Evolutionary conservation across 1,140 invertebrate genomes (phyloP), one percentile per base, ranked within the genome.

Genomic region (Chionoecetes opilio): DNA sequence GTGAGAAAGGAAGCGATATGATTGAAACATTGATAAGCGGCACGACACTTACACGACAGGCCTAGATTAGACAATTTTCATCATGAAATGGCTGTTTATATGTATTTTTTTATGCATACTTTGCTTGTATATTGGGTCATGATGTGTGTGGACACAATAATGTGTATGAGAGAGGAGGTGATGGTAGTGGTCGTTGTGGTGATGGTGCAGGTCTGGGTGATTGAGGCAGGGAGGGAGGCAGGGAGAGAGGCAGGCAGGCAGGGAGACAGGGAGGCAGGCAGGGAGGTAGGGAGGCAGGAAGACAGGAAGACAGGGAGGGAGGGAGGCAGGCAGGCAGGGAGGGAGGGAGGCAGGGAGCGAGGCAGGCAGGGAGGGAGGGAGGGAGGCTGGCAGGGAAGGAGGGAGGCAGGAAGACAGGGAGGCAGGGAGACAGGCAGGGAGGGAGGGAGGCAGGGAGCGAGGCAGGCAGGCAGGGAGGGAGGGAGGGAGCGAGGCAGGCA

Each of bases 161-260:
- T n/a, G n/a, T n/a, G n/a, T n/a, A n/a, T n/a, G n/a, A n/a, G n/a
- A n/a, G n/a, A n/a, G n/a, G n/a, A n/a, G n/a, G n/a, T n/a, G n/a
- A 53, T 53, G 46, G 46, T 53, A 9, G 46, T 53, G 46, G 2
- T 11, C 11, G 46, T 53, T 9, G 46, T 53, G 46, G 46, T 53
- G 46, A 17, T 53, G 46, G 34, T 31, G 34, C 82, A 85, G 6
- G 88, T 34, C 32, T 29, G 88, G 37, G 38, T 11, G 88, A 32
- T 11, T 11, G 88, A 90, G 38, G 37, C n/a, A 90, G 88, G 37
- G 88, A 90, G 88, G 88, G n/a, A n/a, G n/a, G n/a, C n/a, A 89
- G 87, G 34, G 87, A 41, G 37, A 41, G 37, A 41, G 37, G n/a
- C 9, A 89, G 87, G n/a, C 6, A 41, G 37, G n/a, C 6, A 89